Evolutionary conservation across 2,113 vertebrate species (phyloP).

Genomic region (Bucco capensis): DNA sequence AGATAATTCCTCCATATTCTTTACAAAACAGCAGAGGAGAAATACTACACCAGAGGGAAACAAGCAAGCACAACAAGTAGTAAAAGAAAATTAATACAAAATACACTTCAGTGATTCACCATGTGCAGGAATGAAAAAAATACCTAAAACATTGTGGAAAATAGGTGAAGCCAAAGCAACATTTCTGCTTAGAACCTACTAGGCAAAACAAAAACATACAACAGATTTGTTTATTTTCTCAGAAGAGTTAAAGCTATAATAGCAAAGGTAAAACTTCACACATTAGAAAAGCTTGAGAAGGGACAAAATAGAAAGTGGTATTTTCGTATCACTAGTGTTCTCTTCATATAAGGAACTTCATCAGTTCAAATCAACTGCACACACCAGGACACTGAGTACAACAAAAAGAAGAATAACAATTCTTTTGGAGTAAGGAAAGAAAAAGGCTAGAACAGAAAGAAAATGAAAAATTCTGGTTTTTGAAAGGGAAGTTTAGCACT

Average conservation of each 20-base stretch:
- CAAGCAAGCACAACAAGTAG: background rate
- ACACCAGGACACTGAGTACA: background rate
- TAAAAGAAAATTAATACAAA: background rate
- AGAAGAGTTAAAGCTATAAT: background rate
- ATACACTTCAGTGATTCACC: background rate
- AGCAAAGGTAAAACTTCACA: background rate
- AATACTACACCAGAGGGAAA: background rate
- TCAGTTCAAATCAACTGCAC: background rate
- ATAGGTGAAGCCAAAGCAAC: background rate
- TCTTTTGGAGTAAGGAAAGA: background rate
- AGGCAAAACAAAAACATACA: background rate
- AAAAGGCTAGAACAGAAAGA: background rate
- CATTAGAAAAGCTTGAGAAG: background rate
- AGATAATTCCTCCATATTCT: background rate
- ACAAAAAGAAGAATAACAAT: background rate
- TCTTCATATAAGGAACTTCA: background rate
- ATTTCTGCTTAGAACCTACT: background rate
- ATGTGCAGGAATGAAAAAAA: background rate
- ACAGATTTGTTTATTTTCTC: background rate
- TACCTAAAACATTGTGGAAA: background rate
- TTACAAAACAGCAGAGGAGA: background rate
- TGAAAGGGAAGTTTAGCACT: background rate
- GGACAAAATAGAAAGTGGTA: rapidly evolving
- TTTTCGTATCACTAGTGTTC: background rate
- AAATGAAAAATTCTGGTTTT: background rate